Percentiles rank a stretch among this genome's conserved stretches.
Evolutionary conservation across 2,113 vertebrate species (phyloP).

Genomic region (Myotis brandtii): DNA sequence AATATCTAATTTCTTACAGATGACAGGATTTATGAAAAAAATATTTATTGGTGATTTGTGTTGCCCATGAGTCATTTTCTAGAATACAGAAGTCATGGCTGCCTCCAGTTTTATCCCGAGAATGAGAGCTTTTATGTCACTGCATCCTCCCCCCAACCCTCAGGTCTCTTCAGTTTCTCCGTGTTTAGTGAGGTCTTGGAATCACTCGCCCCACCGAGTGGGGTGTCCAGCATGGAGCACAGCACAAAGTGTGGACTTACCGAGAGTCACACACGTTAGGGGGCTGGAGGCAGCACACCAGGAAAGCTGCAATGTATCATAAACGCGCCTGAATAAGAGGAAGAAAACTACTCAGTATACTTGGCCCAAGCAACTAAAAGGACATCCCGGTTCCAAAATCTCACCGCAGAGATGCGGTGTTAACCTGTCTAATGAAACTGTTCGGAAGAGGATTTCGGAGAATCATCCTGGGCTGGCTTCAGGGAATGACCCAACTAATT

Average conservation of each 20-base stretch:
- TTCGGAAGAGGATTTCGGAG: not conserved
- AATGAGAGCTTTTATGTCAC: not conserved
- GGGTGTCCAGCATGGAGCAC: not conserved
- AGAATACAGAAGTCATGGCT: not conserved
- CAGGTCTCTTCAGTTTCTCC: not conserved
- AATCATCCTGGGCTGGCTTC: not conserved
- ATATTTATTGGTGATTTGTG: not conserved
- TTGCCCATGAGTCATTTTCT: not conserved
- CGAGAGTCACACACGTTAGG: not conserved
- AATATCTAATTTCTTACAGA: not conserved
- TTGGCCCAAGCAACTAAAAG: not conserved
- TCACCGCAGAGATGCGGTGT: not conserved
- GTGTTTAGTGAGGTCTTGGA: not conserved
- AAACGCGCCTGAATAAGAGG: not conserved
- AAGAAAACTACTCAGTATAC: not conserved
- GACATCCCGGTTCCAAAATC: not conserved
- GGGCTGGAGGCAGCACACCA: not conserved
- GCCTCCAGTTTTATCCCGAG: not conserved
- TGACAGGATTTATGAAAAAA: not conserved
- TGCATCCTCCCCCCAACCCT: not conserved
- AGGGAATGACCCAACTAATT: not conserved
- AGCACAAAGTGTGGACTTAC: not conserved
- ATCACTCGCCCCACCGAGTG: not conserved
- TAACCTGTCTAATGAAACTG: not conserved
- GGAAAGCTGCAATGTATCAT: not conserved